Conservation (phyloP, 1,140 invertebrate genomes). For the Zaprionus ornatus region DNA sequence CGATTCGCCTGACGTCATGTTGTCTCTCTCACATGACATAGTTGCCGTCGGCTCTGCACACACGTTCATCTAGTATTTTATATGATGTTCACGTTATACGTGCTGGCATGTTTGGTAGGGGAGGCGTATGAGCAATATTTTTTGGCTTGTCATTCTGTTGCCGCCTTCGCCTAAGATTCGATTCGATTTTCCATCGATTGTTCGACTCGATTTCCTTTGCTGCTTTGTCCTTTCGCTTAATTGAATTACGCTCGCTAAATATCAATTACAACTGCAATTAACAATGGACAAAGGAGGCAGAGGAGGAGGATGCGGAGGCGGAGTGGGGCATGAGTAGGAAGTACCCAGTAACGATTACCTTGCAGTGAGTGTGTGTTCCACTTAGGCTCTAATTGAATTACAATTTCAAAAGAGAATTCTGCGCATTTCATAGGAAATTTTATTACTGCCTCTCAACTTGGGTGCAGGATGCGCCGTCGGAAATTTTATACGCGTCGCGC, state of each 20-base stretch:
- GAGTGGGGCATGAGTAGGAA: constrained; percentile 17
- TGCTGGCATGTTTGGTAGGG: constrained; percentile 54
- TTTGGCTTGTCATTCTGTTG: constrained; percentile 74
- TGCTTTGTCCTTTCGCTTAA: constrained; percentile 64
- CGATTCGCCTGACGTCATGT: constrained; percentile 64
- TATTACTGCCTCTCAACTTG: constrained; percentile 24
- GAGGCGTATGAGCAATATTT: constrained; percentile 66
- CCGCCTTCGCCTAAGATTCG: constrained; percentile 17
- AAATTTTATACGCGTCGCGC: constrained; percentile 68
- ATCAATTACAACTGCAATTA: constrained; percentile 41
- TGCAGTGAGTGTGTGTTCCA: constrained; percentile 24
- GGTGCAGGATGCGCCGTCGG: constrained; percentile 63
- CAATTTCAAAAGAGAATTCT: constrained; percentile 61
- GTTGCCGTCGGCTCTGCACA: constrained; percentile 12
- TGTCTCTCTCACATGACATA: constrained; percentile 51
- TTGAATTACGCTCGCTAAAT: constrained; percentile 70
- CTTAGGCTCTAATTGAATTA: constrained; percentile 73
- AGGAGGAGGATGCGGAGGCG: not conserved
- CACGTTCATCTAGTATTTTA: constrained; percentile 49
- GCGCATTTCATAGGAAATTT: constrained; percentile 15
- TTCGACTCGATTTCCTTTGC: constrained; percentile 24
- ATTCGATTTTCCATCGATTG: not conserved
- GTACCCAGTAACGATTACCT: constrained; percentile 36
- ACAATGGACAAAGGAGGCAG: not conserved
- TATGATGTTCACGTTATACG: constrained; percentile 58